Evolutionary conservation across 2,797 vertebrate genomes (phyloP), one percentile per base, ranked within the genome.

Genomic region (Chloroceryle inda): DNA sequence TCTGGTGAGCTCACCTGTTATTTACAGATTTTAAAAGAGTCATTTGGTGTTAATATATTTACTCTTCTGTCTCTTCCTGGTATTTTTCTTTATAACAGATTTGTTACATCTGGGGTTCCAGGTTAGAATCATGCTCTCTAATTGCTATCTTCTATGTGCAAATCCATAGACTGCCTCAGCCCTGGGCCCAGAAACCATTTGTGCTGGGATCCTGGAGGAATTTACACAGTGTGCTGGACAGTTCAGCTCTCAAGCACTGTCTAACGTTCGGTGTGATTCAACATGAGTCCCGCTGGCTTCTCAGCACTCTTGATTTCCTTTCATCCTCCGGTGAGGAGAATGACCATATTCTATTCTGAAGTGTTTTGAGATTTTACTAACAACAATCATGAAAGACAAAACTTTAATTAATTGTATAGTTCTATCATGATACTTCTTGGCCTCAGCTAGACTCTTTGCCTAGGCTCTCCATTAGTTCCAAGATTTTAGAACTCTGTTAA

Each of bases 161-260:
- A 82, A 89, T 14, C 17, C 31, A 59, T 15, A 76, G 44, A 44
- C 0, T n/a, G 24, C 9, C 27, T 71, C 17, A 88, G 6, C 11
- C 18, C 5, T 49, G 27, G 22, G 10, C 10, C 17, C 16, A 31
- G 31, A 63, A 89, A 42, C 6, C 7, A 11, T 26, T 37, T 73
- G 13, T 56, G 10, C 27, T 47, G 68, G 15, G 23, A 80, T 76
- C 13, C 59, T 67, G 49, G 6, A 55, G n/a, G 23, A 77, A 55
- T 33, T 5, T 9, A 29, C 0, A 0, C 14, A n/a, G 11, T 20
- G 21, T 61, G 12, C 17, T 68, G 17, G 15, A 6, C 23, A 77
- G 27, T 45, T 29, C 4, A 8, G 5, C 10, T 62, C 11, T 73
- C 27, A 85, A 75, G 17, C 6, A 33, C 16, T 52, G 8, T 18